A percentile compares a stretch with the other conserved stretches of the same genome.
phyloP scores from a whole-genome alignment of 2,888 invertebrate species.

The Amphipoea lucens region DNA sequence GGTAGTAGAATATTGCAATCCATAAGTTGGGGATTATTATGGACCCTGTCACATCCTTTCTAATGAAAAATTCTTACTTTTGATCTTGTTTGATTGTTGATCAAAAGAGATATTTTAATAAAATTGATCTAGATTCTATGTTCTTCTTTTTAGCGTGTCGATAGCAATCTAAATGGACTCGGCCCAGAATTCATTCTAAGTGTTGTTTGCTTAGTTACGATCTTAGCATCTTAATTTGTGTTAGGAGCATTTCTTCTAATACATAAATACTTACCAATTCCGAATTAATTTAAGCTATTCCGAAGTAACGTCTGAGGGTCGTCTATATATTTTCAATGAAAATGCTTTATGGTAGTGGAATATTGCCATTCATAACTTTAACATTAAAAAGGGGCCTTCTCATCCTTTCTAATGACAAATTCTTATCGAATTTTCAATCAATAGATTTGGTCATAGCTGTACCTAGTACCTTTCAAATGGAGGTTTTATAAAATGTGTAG shows the following conservation, averaged over 20 bases:
- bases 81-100: neutral
- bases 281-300: neutral
- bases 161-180: too few relatives aligned
- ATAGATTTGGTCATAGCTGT: neutral
- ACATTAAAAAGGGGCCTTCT: neutral
- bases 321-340: neutral
- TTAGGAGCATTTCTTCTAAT: neutral
- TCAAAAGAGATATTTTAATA: neutral
- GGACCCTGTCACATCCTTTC: too few relatives aligned
- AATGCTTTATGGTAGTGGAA: neutral
- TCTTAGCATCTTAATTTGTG: neutral
- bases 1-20: too few relatives aligned
- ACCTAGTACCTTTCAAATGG: neutral
- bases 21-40: too few relatives aligned
- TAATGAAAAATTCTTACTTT: too few relatives aligned
- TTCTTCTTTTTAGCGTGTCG: too few relatives aligned
- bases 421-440: neutral
- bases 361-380: neutral
- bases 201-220: neutral
- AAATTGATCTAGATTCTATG: neutral
- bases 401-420: neutral
- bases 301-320: neutral
- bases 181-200: too few relatives aligned
- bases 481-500: neutral
- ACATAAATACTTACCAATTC: conserved; percentile 2